Evolutionary conservation across 2,797 vertebrate genomes (phyloP).

Genomic region (Poeciliopsis infans): DNA sequence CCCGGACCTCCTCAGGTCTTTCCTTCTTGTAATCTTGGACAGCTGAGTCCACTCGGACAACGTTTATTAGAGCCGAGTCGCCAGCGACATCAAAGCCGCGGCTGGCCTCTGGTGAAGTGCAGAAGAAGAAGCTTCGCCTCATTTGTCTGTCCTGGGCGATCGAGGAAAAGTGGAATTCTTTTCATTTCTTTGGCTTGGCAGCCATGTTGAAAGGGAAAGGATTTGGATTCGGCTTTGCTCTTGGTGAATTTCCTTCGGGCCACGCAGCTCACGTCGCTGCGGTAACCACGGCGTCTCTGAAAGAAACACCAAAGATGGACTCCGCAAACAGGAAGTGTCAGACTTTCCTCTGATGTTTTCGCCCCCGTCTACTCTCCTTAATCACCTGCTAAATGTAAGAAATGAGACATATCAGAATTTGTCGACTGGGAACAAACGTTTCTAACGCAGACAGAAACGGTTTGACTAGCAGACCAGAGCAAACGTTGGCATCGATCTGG

Average conservation of each 20-base stretch:
- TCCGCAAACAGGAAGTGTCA: background rate
- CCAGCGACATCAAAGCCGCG: conserved; percentile 40
- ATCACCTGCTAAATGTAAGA: background rate
- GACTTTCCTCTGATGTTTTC: background rate
- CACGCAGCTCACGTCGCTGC: background rate
- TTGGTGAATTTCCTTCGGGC: background rate
- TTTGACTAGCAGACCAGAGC: no score
- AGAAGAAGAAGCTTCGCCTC: background rate
- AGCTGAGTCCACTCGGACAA: conserved; percentile 39
- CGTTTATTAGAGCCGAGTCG: conserved; percentile 36
- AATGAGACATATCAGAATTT: background rate
- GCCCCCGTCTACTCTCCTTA: background rate
- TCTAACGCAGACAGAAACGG: background rate
- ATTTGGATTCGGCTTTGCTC: background rate
- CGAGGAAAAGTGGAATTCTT: background rate
- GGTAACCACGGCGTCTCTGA: background rate
- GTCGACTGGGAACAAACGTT: background rate
- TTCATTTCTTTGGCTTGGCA: background rate
- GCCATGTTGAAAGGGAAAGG: background rate
- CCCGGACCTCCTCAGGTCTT: background rate
- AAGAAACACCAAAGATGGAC: background rate
- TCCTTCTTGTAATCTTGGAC: conserved; percentile 30
- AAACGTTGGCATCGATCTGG: background rate
- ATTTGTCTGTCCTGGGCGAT: background rate
- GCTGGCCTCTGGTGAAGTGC: conserved; percentile 3